These are phyloP conservation scores for Palaemon carinicauda DNA, from an alignment of 1,140 invertebrate species.

Conservation along the genomic window DNA sequence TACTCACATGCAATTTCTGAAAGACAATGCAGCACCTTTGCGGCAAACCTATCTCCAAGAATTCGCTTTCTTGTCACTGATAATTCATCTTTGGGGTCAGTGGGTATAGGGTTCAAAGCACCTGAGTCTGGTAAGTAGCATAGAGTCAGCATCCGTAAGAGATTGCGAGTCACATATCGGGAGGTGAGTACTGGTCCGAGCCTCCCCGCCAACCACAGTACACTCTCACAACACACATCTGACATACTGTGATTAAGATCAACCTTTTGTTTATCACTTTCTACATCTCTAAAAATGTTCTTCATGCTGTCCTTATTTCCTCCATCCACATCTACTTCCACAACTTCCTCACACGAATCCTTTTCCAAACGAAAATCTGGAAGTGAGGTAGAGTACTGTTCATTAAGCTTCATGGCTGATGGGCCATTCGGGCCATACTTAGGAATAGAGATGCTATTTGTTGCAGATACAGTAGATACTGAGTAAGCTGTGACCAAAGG, in stretches of 20 bases:
- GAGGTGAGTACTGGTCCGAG: slow-evolving; percentile 95
- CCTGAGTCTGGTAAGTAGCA: slow-evolving; percentile 79
- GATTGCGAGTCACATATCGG: slow-evolving; percentile 86
- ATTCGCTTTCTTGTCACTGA: slow-evolving; percentile 56
- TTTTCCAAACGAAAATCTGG: slow-evolving; percentile 36
- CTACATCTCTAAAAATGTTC: not conserved
- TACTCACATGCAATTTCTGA: slow-evolving; percentile 79
- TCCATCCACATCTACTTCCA: slow-evolving; percentile 25
- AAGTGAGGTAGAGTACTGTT: slow-evolving; percentile 45
- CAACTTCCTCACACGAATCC: not conserved
- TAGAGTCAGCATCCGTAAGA: slow-evolving; percentile 90
- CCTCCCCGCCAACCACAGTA: slow-evolving; percentile 90
- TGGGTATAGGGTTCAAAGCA: slow-evolving; percentile 48
- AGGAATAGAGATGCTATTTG: slow-evolving; percentile 20
- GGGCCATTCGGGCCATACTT: not conserved
- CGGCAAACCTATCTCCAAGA: slow-evolving; percentile 82
- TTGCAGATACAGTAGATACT: slow-evolving; percentile 4
- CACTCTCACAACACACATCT: slow-evolving; percentile 88
- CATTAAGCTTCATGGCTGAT: not conserved
- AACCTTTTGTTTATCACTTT: not conserved
- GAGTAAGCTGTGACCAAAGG: slow-evolving; percentile 25
- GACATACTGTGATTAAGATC: slow-evolving; percentile 39
- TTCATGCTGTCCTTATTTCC: not conserved
- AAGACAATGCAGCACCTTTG: slow-evolving; percentile 87
- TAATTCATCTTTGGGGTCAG: slow-evolving; percentile 28